phyloP scores from a whole-genome alignment of 2,888 invertebrate genomes.

The Linyphia triangularis region DNA sequence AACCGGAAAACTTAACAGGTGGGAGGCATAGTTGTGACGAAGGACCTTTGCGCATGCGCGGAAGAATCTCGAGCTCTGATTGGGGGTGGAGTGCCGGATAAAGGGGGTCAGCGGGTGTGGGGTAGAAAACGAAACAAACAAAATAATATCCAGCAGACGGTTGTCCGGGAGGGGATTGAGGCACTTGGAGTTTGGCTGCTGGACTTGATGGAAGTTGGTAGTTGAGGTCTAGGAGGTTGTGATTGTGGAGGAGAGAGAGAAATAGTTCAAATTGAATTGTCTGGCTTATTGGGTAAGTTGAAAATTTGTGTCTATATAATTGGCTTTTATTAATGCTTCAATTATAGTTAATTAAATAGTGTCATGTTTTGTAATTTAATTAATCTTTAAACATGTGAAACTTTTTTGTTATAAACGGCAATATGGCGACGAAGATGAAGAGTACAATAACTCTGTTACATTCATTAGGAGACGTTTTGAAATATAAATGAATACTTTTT shows the following conservation, averaged over 20 bases:
- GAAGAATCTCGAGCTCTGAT: neutral
- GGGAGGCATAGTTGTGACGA: slow-evolving; percentile 35
- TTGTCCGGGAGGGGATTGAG: slow-evolving; percentile 43
- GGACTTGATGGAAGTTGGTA: slow-evolving; percentile 31
- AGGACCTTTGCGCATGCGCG: slow-evolving; percentile 33
- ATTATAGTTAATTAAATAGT: no score
- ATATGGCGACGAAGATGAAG: no score
- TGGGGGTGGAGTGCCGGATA: slow-evolving; percentile 42
- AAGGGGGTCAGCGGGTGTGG: slow-evolving; percentile 4
- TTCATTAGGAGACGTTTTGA: no score
- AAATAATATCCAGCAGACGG: slow-evolving; percentile 61
- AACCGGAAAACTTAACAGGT: slow-evolving; percentile 52
- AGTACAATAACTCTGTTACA: no score
- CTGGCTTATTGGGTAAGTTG: neutral
- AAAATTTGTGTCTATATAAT: neutral
- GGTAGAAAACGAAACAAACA: slow-evolving; percentile 26
- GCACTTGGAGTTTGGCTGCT: slow-evolving; percentile 42
- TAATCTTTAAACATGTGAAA: no score
- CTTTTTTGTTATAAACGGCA: no score
- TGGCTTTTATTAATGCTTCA: no score
- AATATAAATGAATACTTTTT: no score
- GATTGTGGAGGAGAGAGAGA: neutral
- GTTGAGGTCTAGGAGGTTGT: slow-evolving; percentile 31
- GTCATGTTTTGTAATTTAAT: no score
- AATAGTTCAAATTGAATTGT: no score